These are phyloP conservation scores for Platorchestia sp. DNA, from an alignment of 1,140 invertebrate genomes.

Conservation along the genomic window DNA sequence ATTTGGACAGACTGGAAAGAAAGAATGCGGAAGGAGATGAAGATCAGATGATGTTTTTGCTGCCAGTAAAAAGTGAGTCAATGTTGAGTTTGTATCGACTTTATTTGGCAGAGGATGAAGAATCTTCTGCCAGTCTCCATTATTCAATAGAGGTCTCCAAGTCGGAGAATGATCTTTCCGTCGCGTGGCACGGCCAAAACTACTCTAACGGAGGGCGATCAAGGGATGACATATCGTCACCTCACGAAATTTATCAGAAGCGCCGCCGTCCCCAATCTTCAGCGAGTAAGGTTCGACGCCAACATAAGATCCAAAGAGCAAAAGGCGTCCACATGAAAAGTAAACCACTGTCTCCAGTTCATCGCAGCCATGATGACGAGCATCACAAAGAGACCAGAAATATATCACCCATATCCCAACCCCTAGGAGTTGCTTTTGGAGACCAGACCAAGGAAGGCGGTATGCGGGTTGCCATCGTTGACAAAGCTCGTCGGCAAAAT, in stretches of 20 bases:
- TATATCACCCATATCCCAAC: not conserved
- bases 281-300: slow-evolving; percentile 61
- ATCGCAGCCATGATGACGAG: not conserved
- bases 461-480: slow-evolving; percentile 64
- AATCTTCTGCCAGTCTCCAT: slow-evolving; percentile 62
- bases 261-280: slow-evolving; percentile 60
- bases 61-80: slow-evolving; percentile 69
- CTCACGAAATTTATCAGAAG: slow-evolving; percentile 66
- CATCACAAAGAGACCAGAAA: not conserved
- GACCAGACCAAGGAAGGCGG: not conserved
- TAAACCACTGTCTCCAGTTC: not conserved
- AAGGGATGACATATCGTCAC: slow-evolving; percentile 57
- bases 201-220: not conserved
- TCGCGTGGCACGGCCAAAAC: slow-evolving; percentile 32
- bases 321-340: slow-evolving; percentile 62
- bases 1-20: slow-evolving; percentile 71
- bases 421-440: not conserved
- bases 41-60: slow-evolving; percentile 67
- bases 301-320: slow-evolving; percentile 67
- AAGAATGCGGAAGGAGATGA: slow-evolving; percentile 57
- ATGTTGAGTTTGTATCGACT: slow-evolving; percentile 68
- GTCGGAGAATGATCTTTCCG: slow-evolving; percentile 63
- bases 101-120: slow-evolving; percentile 65
- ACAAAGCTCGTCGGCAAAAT: slow-evolving; percentile 62
- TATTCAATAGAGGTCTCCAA: slow-evolving; percentile 66